Evolutionary conservation across 2,113 vertebrate genomes (phyloP).

Genomic region (Poicephalus gulielmi): DNA sequence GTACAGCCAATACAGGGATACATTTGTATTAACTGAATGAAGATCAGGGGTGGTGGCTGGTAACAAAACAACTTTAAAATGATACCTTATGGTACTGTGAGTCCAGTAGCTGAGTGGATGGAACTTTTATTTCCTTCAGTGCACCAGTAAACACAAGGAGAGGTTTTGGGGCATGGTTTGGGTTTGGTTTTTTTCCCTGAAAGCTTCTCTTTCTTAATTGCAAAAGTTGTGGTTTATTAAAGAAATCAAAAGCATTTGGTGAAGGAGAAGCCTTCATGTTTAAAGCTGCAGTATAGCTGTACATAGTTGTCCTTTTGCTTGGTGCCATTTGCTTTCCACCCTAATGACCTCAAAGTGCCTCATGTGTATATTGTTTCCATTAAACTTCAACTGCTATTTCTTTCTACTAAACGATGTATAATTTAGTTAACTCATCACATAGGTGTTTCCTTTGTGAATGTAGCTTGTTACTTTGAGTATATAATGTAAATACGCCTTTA

Average conservation of each 20-base stretch:
- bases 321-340: slow-evolving; percentile 83
- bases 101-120: slow-evolving; percentile 81
- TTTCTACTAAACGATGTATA: slow-evolving; percentile 88
- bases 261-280: slow-evolving; percentile 80
- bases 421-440: slow-evolving; percentile 88
- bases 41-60: neutral
- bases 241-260: slow-evolving; percentile 68
- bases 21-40: neutral
- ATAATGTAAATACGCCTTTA: slow-evolving; percentile 94
- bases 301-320: slow-evolving; percentile 76
- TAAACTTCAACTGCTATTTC: slow-evolving; percentile 81
- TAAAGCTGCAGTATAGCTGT: slow-evolving; percentile 83
- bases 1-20: neutral
- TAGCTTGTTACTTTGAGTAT: slow-evolving; percentile 90
- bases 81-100: slow-evolving; percentile 46
- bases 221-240: slow-evolving; percentile 73
- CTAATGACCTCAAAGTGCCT: slow-evolving; percentile 93
- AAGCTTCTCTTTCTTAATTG: slow-evolving; percentile 81
- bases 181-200: neutral
- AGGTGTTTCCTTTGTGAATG: slow-evolving; percentile 85
- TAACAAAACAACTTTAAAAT: slow-evolving; percentile 13
- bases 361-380: slow-evolving; percentile 89
- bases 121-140: slow-evolving; percentile 77
- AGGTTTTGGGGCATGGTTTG: neutral
- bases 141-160: slow-evolving; percentile 74